Base-by-base conservation (phyloP, 2,797 vertebrate genomes). In the Betta splendens region DNA sequence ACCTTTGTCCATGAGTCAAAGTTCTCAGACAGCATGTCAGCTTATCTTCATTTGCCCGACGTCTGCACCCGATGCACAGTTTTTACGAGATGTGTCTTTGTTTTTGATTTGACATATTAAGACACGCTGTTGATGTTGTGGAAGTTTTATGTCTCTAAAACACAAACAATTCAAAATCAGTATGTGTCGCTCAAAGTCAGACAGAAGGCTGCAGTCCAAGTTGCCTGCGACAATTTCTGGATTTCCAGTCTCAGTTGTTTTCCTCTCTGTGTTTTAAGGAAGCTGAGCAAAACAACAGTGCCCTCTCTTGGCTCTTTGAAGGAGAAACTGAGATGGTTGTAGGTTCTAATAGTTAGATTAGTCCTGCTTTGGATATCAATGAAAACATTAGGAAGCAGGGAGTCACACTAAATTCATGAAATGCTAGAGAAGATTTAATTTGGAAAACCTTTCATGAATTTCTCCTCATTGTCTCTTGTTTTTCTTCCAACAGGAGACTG, bases 401-500 rank as follows among this genome's bases (percentile, higher is more conserved):
- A 12, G 1, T 5, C 5, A 9, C 36, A n/a, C n/a, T n/a, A n/a
- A n/a, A n/a, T n/a, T n/a, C n/a, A n/a, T n/a, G n/a, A n/a, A n/a
- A n/a, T n/a, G n/a, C n/a, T n/a, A n/a, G n/a, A n/a, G n/a, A n/a
- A n/a, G n/a, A n/a, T n/a, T n/a, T 9, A 6, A 7, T 26, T 26
- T 31, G 11, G 9, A 31, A 31, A 35, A 53, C 9, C 2, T 31
- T 25, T 49, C 3, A 1, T 17, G 7, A 12, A 25, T 10, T 31
- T 2, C 21, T 72, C 18, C 54, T 36, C 9, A 6, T 23, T 3
- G 8, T 33, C 5, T 42, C 23, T 20, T 35, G 4, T 69, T 29
- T 69, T 13, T 47, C 29, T 21, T 28, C 45, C 2, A 37, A 16
- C 79, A 98, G 97, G 97, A 99, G 85, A 99, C 98, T 0, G 98